Percentiles rank a stretch among this genome's conserved stretches.
phyloP scores from a whole-genome alignment of 2,797 vertebrate genomes.

The Salmo trutta region DNA sequence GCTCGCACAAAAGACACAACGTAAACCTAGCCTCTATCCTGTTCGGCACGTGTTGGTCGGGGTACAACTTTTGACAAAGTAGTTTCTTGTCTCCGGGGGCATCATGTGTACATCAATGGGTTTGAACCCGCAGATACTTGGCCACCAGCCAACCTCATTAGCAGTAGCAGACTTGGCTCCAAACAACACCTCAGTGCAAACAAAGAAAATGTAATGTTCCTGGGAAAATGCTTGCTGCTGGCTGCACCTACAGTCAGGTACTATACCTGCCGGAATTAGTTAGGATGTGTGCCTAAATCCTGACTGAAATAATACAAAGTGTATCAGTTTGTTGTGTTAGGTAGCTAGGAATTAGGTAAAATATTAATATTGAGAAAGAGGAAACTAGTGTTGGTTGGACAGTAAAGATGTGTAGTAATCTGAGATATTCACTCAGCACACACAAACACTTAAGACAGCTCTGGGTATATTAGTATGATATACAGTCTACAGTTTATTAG shows the following conservation, averaged over 20 bases:
- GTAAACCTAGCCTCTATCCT: background rate
- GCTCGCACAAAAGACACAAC: background rate
- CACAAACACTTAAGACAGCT: too few species aligned
- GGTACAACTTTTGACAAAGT: background rate
- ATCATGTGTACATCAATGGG: background rate
- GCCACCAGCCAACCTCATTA: conserved; percentile 67
- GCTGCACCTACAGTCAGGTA: background rate
- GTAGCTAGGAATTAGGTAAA: background rate
- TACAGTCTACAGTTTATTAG: too few species aligned
- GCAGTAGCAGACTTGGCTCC: conserved; percentile 53
- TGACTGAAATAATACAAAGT: background rate
- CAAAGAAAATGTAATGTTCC: background rate
- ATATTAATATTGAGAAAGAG: background rate
- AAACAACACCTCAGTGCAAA: background rate
- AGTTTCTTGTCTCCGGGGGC: background rate
- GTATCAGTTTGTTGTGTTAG: background rate
- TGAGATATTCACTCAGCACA: background rate
- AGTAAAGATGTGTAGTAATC: background rate
- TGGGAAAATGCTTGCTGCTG: background rate
- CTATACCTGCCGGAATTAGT: background rate
- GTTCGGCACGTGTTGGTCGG: background rate
- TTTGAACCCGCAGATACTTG: conserved; percentile 42
- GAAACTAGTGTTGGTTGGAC: background rate
- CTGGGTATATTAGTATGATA: too few species aligned
- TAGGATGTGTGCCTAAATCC: background rate